Evolutionary conservation across 2,113 vertebrate genomes (phyloP).

Genomic region (Chionomys nivalis): DNA sequence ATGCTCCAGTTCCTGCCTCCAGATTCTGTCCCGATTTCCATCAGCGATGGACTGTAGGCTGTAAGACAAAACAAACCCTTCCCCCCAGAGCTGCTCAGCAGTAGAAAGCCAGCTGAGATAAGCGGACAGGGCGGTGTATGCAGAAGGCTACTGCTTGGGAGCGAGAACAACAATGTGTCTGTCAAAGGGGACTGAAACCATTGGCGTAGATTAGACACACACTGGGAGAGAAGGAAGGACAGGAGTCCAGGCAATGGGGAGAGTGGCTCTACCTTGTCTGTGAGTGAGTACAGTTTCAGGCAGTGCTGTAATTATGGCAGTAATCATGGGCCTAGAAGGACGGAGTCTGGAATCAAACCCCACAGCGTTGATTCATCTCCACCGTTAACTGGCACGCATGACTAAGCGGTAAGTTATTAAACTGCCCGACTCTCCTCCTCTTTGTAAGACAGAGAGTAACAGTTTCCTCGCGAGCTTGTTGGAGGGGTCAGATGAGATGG

Average conservation of each 20-base stretch:
- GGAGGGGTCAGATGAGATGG: not conserved
- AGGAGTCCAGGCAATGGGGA: not conserved
- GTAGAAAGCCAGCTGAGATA: not conserved
- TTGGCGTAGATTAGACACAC: not conserved
- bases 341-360: not conserved
- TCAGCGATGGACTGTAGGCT: not conserved
- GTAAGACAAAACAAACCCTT: not conserved
- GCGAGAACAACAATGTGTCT: not conserved
- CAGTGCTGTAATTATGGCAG: not conserved
- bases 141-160: not conserved
- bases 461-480: not conserved
- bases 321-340: not conserved
- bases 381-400: not conserved
- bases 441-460: not conserved
- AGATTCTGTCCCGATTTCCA: not conserved
- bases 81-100: not conserved
- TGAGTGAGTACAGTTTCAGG: not conserved
- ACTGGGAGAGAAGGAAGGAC: not conserved
- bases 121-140: too few species aligned
- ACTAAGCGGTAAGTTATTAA: not conserved
- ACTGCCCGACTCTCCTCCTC: not conserved
- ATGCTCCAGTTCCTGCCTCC: not conserved
- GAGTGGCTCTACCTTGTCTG: not conserved
- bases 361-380: not conserved
- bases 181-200: not conserved